A percentile compares a stretch with the other conserved stretches of the same genome.
phyloP scores from a whole-genome alignment of 2,888 invertebrate genomes.

The Xestia xanthographa region DNA sequence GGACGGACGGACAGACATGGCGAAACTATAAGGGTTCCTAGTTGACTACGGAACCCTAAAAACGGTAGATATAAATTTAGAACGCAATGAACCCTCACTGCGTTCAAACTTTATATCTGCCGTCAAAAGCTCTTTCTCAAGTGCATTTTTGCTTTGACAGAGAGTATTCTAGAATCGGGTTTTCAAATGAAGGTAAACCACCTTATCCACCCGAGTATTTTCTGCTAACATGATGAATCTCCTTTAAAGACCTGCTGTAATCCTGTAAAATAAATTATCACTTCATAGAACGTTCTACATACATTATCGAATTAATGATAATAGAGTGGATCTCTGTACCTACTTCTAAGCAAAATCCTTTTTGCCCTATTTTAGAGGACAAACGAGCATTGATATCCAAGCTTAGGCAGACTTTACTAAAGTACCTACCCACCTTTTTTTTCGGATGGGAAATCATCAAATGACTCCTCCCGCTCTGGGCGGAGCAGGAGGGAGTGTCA shows the following conservation, averaged over 20 bases:
- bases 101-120: not conserved
- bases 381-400: not conserved
- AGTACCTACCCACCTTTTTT: not conserved
- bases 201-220: not conserved
- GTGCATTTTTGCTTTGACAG: not conserved
- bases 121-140: not conserved
- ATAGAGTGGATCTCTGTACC: not conserved
- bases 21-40: too few species aligned
- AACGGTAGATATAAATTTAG: too few species aligned
- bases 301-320: slow-evolving; percentile 5
- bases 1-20: too few species aligned
- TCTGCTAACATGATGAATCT: not conserved
- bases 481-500: too few species aligned
- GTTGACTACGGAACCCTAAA: too few species aligned
- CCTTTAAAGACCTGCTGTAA: not conserved
- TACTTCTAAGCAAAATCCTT: not conserved
- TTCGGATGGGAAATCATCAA: too few species aligned
- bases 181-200: not conserved
- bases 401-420: not conserved
- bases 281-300: not conserved
- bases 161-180: not conserved
- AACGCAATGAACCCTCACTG: too few species aligned
- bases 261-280: not conserved
- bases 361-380: not conserved
- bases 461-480: too few species aligned